Evolutionary conservation across 35 echinoderm and acorn worm species (phyloP).

Genomic region (Chiridota heheva): DNA sequence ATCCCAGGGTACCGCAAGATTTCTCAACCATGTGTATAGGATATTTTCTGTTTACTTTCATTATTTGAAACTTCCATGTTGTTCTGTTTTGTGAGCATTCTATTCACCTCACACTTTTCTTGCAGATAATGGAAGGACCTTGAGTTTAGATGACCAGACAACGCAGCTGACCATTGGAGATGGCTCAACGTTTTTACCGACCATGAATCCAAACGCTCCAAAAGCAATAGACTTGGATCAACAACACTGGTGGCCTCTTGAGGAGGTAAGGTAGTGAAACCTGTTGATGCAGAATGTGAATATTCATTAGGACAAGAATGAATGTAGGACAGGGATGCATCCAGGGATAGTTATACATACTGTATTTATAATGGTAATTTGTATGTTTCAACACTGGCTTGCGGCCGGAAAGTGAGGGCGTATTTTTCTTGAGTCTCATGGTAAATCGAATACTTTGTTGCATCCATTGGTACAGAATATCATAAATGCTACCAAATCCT

Average conservation of each 20-base stretch:
- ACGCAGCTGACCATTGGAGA: conserved; percentile 26
- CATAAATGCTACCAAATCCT: no score
- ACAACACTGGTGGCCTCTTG: conserved; percentile 90
- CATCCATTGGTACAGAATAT: no score
- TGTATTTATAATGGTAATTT: no score
- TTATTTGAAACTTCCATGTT: no score
- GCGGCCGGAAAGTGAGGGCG: no score
- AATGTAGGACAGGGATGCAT: background rate
- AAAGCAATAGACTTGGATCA: conserved; percentile 69
- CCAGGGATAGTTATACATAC: background rate
- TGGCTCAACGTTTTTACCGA: background rate
- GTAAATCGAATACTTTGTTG: no score
- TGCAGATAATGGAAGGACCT: conserved; percentile 38
- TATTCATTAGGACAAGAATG: background rate
- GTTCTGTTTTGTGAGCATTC: background rate
- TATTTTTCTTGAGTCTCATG: no score
- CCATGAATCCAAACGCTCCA: no score
- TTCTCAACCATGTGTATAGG: no score
- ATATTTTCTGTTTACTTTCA: no score
- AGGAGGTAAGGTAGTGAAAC: conserved; percentile 52
- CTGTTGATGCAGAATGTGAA: background rate
- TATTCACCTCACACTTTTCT: background rate
- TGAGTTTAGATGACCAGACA: conserved; percentile 50
- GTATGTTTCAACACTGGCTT: no score
- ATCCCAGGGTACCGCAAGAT: no score